Conservation (phyloP, 2,888 invertebrate species). For the Asteroscopus sphinx region DNA sequence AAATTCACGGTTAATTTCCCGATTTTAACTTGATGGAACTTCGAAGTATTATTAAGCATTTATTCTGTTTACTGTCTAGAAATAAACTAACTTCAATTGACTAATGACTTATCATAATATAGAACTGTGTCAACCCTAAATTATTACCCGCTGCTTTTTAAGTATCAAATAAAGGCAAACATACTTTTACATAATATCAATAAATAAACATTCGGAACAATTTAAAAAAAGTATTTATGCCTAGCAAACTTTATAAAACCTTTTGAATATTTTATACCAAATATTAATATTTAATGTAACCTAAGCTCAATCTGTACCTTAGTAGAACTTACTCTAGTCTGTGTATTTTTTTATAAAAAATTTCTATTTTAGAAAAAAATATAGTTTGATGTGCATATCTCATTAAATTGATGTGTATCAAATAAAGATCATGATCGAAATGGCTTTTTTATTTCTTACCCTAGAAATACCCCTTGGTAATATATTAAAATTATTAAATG, state of each 20-base stretch:
- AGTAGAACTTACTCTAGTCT: conserved; percentile 14
- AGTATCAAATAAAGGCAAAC: too few relatives aligned
- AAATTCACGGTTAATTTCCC: too few relatives aligned
- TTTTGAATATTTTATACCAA: conserved; percentile 1
- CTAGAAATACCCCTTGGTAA: neutral
- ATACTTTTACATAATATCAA: too few relatives aligned
- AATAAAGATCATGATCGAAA: conserved; percentile 30
- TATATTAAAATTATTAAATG: too few relatives aligned
- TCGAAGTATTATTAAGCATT: too few relatives aligned
- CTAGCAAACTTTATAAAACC: neutral
- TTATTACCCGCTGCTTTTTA: too few relatives aligned
- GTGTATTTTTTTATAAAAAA: conserved; percentile 23
- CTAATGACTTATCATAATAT: too few relatives aligned
- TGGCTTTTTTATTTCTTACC: neutral
- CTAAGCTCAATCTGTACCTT: conserved; percentile 56
- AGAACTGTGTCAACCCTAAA: too few relatives aligned
- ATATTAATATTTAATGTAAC: conserved; percentile 25
- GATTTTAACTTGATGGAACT: too few relatives aligned
- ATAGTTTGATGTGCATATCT: conserved; percentile 6
- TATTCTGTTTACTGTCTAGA: too few relatives aligned
- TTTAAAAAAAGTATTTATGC: neutral
- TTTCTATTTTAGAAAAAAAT: neutral
- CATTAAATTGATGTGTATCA: conserved; percentile 32
- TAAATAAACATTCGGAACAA: too few relatives aligned
- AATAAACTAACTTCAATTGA: too few relatives aligned